These are phyloP conservation scores for Battus philenor DNA, from an alignment of 1,140 invertebrate genomes.

Conservation along the genomic window DNA sequence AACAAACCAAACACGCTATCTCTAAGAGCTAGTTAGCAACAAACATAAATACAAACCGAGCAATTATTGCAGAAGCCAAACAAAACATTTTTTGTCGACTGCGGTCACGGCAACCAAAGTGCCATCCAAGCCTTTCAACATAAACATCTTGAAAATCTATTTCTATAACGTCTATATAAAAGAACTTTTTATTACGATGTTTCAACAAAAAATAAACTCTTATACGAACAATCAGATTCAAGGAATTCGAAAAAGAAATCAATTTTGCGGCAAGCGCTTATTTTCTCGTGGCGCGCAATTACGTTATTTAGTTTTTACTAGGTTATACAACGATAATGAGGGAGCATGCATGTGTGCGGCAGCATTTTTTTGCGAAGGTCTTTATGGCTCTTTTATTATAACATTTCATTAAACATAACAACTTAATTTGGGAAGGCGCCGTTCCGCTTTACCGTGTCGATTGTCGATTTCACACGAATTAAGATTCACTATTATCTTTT, in stretches of 20 bases:
- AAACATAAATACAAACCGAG: slow-evolving; percentile 17
- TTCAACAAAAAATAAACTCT: neutral
- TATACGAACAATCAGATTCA: slow-evolving; percentile 25
- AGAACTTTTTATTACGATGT: neutral
- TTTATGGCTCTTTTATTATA: slow-evolving; percentile 57
- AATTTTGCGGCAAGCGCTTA: slow-evolving; percentile 36
- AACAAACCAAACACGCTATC: slow-evolving; percentile 24
- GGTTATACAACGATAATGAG: slow-evolving; percentile 54
- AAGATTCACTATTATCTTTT: slow-evolving; percentile 43
- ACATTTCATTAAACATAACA: slow-evolving; percentile 59
- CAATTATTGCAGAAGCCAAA: slow-evolving; percentile 18
- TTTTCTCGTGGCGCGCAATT: slow-evolving; percentile 43
- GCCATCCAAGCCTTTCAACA: slow-evolving; percentile 8
- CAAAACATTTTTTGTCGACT: slow-evolving; percentile 15
- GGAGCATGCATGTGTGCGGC: slow-evolving; percentile 55
- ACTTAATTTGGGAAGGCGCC: slow-evolving; percentile 68
- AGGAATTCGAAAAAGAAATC: slow-evolving; percentile 29
- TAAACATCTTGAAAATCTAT: slow-evolving; percentile 14
- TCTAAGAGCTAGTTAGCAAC: slow-evolving; percentile 23
- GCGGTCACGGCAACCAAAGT: neutral
- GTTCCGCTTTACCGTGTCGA: slow-evolving; percentile 57
- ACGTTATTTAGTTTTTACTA: slow-evolving; percentile 49
- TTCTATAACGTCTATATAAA: slow-evolving; percentile 4
- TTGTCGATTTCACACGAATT: slow-evolving; percentile 69
- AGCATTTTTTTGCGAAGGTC: slow-evolving; percentile 56